A percentile compares a stretch with the other conserved stretches of the same genome.
Evolutionary conservation across 2,113 vertebrate genomes (phyloP).

Genomic region (Phasianus colchicus): DNA sequence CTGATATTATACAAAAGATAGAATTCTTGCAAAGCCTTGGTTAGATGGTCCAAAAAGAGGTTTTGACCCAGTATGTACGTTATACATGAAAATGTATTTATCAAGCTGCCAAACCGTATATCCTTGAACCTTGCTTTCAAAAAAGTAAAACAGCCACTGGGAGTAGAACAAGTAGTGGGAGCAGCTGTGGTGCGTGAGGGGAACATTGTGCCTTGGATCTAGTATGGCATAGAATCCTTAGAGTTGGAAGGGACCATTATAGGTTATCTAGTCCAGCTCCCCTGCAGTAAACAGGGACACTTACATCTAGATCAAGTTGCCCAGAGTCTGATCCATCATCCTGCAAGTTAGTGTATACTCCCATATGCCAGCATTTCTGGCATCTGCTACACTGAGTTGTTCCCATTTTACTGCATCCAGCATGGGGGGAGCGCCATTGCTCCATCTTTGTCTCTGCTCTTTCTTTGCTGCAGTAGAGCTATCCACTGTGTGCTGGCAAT

Average conservation of each 20-base stretch:
- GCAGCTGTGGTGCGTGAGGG: not conserved
- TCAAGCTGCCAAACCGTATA: not conserved
- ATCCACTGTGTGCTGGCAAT: not conserved
- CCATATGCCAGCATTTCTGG: not conserved
- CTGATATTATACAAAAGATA: not conserved
- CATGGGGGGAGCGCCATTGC: not conserved
- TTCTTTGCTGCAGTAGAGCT: not conserved
- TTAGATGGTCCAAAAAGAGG: not conserved
- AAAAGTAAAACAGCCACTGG: not conserved
- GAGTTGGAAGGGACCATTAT: too few species aligned
- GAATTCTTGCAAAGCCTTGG: not conserved
- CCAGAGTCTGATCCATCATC: not conserved
- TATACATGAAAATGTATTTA: not conserved
- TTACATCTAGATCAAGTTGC: too few species aligned
- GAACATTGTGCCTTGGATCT: not conserved
- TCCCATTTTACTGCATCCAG: not conserved
- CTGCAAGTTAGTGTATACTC: not conserved
- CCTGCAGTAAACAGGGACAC: too few species aligned
- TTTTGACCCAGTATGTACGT: not conserved
- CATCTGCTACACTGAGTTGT: not conserved
- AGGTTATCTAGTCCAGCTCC: too few species aligned
- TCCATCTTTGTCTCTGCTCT: not conserved
- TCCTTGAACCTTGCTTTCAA: not conserved
- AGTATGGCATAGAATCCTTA: not conserved
- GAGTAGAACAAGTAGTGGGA: not conserved